Evolutionary conservation across 2,888 invertebrate species (phyloP).

Genomic region (Phasia obesa): DNA sequence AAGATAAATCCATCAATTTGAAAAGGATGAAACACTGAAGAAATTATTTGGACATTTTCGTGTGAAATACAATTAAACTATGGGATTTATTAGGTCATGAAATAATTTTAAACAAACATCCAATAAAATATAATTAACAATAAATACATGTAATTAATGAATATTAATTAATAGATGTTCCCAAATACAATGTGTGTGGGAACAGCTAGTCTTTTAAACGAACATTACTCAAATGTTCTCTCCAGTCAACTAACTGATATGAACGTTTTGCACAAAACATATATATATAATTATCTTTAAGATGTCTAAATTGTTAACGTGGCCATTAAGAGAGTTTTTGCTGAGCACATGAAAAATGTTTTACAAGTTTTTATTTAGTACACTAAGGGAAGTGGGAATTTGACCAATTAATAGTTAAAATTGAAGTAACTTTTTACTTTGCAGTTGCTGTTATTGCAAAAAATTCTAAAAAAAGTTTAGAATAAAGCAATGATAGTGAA

Average conservation of each 20-base stretch:
- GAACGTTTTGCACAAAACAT: constrained; percentile 40
- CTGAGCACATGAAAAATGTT: constrained; percentile 51
- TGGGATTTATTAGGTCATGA: constrained; percentile 13
- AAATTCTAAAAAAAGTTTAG: too few species aligned
- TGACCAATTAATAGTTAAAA: constrained; percentile 27
- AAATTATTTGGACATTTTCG: constrained; percentile 1
- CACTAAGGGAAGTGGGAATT: constrained; percentile 5
- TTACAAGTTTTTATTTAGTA: constrained; percentile 2
- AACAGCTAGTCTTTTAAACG: background rate
- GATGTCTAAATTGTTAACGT: constrained; percentile 45
- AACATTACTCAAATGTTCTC: constrained; percentile 2
- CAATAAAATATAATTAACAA: constrained; percentile 26
- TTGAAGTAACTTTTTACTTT: background rate
- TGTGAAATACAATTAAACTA: constrained; percentile 22
- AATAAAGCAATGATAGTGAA: too few species aligned
- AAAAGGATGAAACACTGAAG: constrained; percentile 5
- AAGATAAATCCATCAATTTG: constrained; percentile 56
- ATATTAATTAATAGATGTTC: background rate
- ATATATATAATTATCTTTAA: constrained; percentile 42
- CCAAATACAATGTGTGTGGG: too few species aligned
- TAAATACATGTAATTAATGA: constrained; percentile 21
- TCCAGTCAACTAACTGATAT: constrained; percentile 11
- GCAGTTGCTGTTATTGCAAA: background rate
- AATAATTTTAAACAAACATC: constrained; percentile 12
- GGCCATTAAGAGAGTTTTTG: constrained; percentile 38